These are phyloP conservation scores for Nezara viridula DNA, from an alignment of 2,888 invertebrate genomes.

Conservation along the genomic window DNA sequence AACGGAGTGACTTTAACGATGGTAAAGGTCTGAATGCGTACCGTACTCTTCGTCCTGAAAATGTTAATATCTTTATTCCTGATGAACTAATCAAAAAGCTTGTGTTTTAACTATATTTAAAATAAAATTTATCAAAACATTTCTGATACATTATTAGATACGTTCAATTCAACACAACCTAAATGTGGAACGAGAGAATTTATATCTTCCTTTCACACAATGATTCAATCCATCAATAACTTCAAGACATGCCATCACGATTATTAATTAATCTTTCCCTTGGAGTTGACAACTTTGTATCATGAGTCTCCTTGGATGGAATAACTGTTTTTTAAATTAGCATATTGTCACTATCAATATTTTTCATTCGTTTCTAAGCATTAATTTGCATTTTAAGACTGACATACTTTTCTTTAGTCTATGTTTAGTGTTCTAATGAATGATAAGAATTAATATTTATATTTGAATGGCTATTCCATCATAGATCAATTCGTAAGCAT, in stretches of 20 bases:
- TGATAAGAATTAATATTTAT: not conserved
- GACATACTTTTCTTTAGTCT: not conserved
- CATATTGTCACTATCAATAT: not conserved
- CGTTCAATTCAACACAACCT: not conserved
- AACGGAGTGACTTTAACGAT: not conserved
- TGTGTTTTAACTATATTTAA: not conserved
- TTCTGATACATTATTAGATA: too few relatives aligned
- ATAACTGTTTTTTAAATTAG: not conserved
- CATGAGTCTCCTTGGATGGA: not conserved
- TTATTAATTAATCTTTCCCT: constrained; percentile 5
- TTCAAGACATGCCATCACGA: not conserved
- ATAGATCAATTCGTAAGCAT: too few relatives aligned
- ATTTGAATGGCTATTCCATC: too few relatives aligned
- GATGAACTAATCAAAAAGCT: not conserved
- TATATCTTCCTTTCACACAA: not conserved
- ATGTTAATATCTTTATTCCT: not conserved
- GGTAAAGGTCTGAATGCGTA: not conserved
- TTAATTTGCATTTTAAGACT: not conserved
- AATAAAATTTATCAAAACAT: not conserved
- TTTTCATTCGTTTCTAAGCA: not conserved
- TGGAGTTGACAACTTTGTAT: not conserved
- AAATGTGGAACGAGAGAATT: not conserved
- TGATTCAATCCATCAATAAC: not conserved
- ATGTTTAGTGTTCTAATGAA: not conserved
- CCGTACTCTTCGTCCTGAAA: not conserved